A percentile compares a stretch with the other conserved stretches of the same genome.
Conservation (phyloP, 2,113 vertebrate species). For the Oreotrochilus melanogaster region DNA sequence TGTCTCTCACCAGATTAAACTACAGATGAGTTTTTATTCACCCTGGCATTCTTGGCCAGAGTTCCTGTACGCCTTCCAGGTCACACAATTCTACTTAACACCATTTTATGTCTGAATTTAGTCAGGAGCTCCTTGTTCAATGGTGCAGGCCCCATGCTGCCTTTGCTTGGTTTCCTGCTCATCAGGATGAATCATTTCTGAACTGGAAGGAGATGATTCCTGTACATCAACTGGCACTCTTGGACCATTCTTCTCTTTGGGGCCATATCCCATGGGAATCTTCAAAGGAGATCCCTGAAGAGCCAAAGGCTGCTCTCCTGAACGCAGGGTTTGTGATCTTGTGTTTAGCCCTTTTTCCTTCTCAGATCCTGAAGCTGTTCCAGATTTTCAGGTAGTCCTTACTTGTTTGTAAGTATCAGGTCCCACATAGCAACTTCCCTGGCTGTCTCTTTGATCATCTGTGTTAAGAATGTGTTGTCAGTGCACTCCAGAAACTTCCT, state of each 20-base stretch:
- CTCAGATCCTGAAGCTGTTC: neutral
- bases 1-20: neutral
- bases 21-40: neutral
- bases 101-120: neutral
- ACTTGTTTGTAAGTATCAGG: neutral
- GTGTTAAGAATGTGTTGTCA: neutral
- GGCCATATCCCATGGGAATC: neutral
- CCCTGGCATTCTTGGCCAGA: neutral
- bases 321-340: neutral
- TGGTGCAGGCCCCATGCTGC: too few relatives aligned
- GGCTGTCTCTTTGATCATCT: neutral
- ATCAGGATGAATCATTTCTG: neutral
- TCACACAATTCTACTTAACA: neutral
- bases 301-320: neutral
- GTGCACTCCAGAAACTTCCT: neutral
- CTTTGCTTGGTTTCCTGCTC: neutral
- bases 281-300: neutral
- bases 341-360: neutral
- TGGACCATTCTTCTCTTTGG: neutral
- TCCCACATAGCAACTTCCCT: neutral
- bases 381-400: neutral
- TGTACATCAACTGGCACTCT: neutral
- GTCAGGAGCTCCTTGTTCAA: too few relatives aligned
- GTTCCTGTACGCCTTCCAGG: neutral
- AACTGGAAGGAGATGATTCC: neutral